phyloP scores from a whole-genome alignment of 2,888 invertebrate species.

The Caradrina clavipalpis region DNA sequence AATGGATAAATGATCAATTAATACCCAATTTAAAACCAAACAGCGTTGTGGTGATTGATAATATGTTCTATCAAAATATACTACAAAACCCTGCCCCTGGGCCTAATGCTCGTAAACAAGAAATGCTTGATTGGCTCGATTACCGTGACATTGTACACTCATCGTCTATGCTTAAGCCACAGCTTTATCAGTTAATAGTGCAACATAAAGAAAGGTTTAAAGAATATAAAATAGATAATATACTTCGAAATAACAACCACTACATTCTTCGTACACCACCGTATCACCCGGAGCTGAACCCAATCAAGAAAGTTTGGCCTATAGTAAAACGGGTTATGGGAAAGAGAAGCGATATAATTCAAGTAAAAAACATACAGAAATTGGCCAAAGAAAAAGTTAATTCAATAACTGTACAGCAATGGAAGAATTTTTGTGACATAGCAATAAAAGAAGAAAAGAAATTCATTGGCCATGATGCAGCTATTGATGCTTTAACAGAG shows the following conservation, averaged over 20 bases:
- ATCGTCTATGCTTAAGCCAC: constrained; percentile 38
- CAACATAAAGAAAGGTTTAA: constrained; percentile 15
- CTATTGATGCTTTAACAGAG: constrained; percentile 32
- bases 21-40: constrained; percentile 39
- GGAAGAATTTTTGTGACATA: constrained; percentile 23
- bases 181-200: constrained; percentile 41
- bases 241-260: constrained; percentile 17
- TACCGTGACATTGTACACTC: constrained; percentile 33
- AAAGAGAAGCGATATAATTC: constrained; percentile 5
- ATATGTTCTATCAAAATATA: constrained; percentile 34
- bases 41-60: constrained; percentile 31
- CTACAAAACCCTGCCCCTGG: constrained; percentile 18
- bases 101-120: constrained; percentile 30
- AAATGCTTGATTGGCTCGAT: constrained; percentile 39
- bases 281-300: constrained; percentile 30
- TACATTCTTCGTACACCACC: constrained; percentile 17
- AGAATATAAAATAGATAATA: constrained; percentile 31
- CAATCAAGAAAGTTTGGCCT: constrained; percentile 26
- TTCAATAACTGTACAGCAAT: constrained; percentile 21
- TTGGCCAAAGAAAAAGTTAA: constrained; percentile 5
- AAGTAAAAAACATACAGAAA: constrained; percentile 1
- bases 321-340: constrained; percentile 11
- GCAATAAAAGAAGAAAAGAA: constrained; percentile 28
- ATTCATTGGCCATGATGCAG: constrained; percentile 31
- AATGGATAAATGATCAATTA: constrained; percentile 29